A percentile compares a stretch with the other conserved stretches of the same genome.
Evolutionary conservation across 2,113 vertebrate genomes (phyloP).

Genomic region (Nycticorax nycticorax): DNA sequence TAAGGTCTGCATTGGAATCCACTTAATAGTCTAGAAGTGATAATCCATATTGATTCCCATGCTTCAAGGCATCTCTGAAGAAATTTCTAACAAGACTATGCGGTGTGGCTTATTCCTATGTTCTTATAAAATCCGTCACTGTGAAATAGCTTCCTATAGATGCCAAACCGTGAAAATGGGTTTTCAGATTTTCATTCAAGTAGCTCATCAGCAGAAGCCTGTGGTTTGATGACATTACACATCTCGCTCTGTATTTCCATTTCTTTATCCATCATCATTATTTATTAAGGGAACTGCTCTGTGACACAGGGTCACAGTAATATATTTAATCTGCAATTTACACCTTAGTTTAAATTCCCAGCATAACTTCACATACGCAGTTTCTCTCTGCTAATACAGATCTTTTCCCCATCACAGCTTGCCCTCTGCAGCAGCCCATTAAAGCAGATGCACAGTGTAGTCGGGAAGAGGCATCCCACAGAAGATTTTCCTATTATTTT

Average conservation of each 20-base stretch:
- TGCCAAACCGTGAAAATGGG: slow-evolving; percentile 13
- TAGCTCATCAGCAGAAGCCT: not conserved
- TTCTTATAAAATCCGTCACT: slow-evolving; percentile 9
- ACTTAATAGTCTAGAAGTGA: not conserved
- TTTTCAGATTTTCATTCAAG: slow-evolving; percentile 27
- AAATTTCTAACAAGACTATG: not conserved
- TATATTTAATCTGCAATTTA: slow-evolving; percentile 14
- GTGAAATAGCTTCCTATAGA: slow-evolving; percentile 40
- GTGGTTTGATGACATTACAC: not conserved
- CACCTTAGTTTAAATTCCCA: slow-evolving; percentile 25
- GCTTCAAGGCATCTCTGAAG: not conserved
- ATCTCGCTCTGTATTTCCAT: not conserved
- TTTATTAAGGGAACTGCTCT: not conserved
- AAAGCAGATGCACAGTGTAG: not conserved
- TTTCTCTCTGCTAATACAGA: not conserved
- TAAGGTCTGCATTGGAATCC: not conserved
- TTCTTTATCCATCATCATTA: not conserved
- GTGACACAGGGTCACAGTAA: not conserved
- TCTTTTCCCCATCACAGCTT: not conserved
- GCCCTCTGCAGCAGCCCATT: not conserved
- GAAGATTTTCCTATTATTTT: not conserved
- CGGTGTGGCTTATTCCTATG: not conserved
- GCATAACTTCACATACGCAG: not conserved
- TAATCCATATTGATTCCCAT: not conserved
- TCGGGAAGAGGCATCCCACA: not conserved